Conservation (phyloP, 2,113 vertebrate species). For the Planiliza haematocheilus region DNA sequence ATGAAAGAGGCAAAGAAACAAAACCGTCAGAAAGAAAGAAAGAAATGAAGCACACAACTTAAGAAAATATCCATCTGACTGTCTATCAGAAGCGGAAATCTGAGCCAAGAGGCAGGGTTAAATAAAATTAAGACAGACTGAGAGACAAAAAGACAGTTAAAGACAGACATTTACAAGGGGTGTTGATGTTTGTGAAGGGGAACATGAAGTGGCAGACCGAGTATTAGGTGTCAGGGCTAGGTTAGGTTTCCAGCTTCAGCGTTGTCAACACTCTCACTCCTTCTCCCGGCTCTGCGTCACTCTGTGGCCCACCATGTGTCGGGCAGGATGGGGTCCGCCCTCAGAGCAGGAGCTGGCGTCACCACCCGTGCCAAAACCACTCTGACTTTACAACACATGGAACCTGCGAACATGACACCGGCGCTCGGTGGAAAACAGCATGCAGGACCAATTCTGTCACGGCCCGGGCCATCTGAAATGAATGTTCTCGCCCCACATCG, state of each 20-base stretch:
- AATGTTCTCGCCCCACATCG: slow-evolving; percentile 78
- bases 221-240: slow-evolving; percentile 71
- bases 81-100: slow-evolving; percentile 8
- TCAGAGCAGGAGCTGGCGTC: slow-evolving; percentile 70
- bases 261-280: slow-evolving; percentile 75
- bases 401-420: slow-evolving; percentile 76
- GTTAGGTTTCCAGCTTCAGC: slow-evolving; percentile 73
- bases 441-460: slow-evolving; percentile 78
- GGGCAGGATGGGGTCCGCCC: slow-evolving; percentile 55
- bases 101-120: neutral
- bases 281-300: slow-evolving; percentile 23
- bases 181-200: slow-evolving; percentile 53
- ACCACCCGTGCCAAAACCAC: slow-evolving; percentile 72
- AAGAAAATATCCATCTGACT: neutral
- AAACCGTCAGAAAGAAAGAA: neutral
- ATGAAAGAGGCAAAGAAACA: neutral
- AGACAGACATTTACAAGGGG: slow-evolving; percentile 23
- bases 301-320: slow-evolving; percentile 40
- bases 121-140: neutral
- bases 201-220: slow-evolving; percentile 51
- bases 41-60: neutral
- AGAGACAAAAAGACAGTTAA: slow-evolving; percentile 13
- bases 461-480: slow-evolving; percentile 77
- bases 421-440: slow-evolving; percentile 68
- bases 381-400: slow-evolving; percentile 75